phyloP scores from a whole-genome alignment of 1,140 invertebrate species.

The Cydia amplana region DNA sequence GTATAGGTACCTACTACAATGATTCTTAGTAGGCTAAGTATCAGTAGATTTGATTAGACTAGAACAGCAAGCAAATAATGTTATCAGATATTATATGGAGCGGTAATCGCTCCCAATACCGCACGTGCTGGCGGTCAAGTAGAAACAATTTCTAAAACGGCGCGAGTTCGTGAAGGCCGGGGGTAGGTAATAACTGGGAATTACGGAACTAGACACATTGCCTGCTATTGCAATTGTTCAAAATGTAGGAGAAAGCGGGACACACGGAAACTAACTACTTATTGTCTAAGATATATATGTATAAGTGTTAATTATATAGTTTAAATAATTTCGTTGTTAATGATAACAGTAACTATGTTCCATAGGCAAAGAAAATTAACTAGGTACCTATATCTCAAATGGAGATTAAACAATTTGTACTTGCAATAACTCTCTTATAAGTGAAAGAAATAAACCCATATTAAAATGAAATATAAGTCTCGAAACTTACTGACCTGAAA shows the following conservation, averaged over 20 bases:
- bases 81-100: constrained; percentile 1
- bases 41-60: neutral
- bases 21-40: too few relatives aligned
- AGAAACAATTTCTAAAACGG: constrained; percentile 61
- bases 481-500: too few relatives aligned
- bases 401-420: too few relatives aligned
- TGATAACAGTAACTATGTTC: too few relatives aligned
- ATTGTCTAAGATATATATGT: neutral
- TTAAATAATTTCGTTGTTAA: too few relatives aligned
- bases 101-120: constrained; percentile 44
- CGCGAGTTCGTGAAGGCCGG: constrained; percentile 72
- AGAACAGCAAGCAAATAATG: constrained; percentile 9
- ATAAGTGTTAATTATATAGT: neutral
- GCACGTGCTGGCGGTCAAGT: constrained; percentile 64
- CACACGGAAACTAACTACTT: neutral
- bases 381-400: too few relatives aligned
- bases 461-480: too few relatives aligned
- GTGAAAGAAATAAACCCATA: too few relatives aligned
- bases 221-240: constrained; percentile 34
- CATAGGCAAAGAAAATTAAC: too few relatives aligned
- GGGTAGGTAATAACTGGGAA: constrained; percentile 67
- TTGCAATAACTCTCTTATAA: too few relatives aligned
- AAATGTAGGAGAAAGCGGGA: constrained; percentile 32
- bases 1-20: too few relatives aligned
- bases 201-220: constrained; percentile 65